Conservation (phyloP, 2,888 invertebrate species). For the Microctonus hyperodae region DNA sequence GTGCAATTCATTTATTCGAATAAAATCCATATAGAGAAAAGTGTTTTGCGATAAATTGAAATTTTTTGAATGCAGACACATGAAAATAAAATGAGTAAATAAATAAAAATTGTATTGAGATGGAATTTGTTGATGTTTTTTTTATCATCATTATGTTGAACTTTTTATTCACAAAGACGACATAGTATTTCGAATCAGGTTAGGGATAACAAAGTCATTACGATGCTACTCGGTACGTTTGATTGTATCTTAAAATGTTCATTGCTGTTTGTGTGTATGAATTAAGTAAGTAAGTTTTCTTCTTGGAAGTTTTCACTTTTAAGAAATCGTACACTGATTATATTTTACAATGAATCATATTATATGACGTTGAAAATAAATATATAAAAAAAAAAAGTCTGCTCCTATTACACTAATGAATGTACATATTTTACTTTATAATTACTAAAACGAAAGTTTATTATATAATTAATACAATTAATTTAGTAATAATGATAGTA, state of each 20-base stretch:
- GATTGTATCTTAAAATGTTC: background rate
- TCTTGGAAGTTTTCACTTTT: constrained; percentile 40
- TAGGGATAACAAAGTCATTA: constrained; percentile 27
- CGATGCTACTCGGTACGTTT: background rate
- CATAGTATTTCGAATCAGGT: constrained; percentile 2
- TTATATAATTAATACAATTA: constrained; percentile 40
- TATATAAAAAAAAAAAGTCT: too few species aligned
- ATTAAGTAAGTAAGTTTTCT: background rate
- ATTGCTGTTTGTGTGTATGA: constrained; percentile 1
- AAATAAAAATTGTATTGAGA: background rate
- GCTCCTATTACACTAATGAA: background rate
- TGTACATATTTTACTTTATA: constrained; percentile 11
- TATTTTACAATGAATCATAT: constrained; percentile 23
- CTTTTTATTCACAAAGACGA: background rate
- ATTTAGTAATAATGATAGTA: constrained; percentile 18
- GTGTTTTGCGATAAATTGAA: constrained; percentile 19
- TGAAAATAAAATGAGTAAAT: constrained; percentile 23
- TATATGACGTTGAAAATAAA: background rate
- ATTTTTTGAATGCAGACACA: constrained; percentile 29
- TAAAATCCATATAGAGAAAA: constrained; percentile 11
- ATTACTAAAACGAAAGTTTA: constrained; percentile 39
- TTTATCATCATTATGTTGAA: background rate
- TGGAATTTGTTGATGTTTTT: constrained; percentile 4
- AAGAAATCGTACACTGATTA: constrained; percentile 25
- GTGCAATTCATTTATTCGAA: background rate